Percentiles rank a stretch among this genome's conserved stretches.
phyloP scores from a whole-genome alignment of 1,140 invertebrate genomes.

The Ditylenchus dipsaci region DNA sequence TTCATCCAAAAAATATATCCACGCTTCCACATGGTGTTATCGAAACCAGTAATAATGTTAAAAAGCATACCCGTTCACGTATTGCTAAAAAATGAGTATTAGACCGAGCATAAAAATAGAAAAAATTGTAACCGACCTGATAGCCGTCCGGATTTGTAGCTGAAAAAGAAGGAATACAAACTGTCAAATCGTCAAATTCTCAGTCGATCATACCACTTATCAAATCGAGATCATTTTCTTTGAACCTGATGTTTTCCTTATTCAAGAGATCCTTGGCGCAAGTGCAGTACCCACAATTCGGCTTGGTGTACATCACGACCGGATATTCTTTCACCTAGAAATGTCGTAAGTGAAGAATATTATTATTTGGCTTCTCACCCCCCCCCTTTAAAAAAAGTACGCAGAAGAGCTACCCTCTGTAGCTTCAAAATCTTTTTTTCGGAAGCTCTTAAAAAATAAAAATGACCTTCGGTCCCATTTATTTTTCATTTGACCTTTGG shows the following conservation, averaged over 20 bases:
- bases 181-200: background rate
- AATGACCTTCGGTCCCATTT: no score
- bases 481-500: no score
- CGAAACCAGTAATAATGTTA: constrained; percentile 24
- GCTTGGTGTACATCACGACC: constrained; percentile 31
- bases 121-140: constrained; percentile 26
- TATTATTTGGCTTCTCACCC: no score
- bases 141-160: constrained; percentile 19
- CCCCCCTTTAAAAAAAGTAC: no score
- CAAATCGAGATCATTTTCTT: constrained; percentile 38
- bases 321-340: constrained; percentile 35
- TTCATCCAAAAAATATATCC: no score
- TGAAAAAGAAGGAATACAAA: background rate
- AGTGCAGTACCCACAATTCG: constrained; percentile 44
- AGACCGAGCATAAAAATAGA: background rate
- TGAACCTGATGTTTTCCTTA: constrained; percentile 35
- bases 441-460: no score
- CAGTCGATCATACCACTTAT: constrained; percentile 12
- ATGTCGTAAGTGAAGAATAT: no score
- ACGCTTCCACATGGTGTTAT: no score
- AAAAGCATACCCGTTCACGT: constrained; percentile 10
- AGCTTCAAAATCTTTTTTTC: no score
- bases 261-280: constrained; percentile 36
- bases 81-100: background rate
- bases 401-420: no score